phyloP scores from a whole-genome alignment of 2,797 vertebrate genomes.

The Acrocephalus scirpaceus region DNA sequence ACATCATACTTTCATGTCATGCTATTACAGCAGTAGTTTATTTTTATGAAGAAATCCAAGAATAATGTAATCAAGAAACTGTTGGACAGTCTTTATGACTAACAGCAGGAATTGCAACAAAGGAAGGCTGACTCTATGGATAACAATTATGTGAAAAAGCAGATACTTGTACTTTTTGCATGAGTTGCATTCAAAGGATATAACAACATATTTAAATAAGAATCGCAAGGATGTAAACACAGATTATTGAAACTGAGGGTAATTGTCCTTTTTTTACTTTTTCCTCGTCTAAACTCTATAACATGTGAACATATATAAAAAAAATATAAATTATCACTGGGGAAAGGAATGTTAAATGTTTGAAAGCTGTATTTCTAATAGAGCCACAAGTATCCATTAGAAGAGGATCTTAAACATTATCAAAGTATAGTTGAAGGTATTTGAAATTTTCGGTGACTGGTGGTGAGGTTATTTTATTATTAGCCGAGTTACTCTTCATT shows the following conservation, averaged over 20 bases:
- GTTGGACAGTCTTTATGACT: not conserved
- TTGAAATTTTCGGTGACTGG: not conserved
- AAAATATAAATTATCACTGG: no score
- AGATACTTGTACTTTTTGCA: not conserved
- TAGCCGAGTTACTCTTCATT: not conserved
- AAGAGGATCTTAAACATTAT: not conserved
- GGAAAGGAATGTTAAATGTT: not conserved
- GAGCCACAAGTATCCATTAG: not conserved
- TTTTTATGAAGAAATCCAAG: not conserved
- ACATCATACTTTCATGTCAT: not conserved
- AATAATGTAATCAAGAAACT: not conserved
- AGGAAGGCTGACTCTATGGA: not conserved
- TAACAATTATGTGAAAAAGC: not conserved
- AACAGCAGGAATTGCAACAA: not conserved
- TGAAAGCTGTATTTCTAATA: not conserved
- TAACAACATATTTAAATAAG: not conserved
- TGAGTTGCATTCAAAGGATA: not conserved
- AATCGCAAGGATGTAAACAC: not conserved
- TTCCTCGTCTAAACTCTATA: not conserved
- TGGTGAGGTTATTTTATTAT: not conserved
- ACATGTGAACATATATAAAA: not conserved
- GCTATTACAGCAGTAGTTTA: not conserved
- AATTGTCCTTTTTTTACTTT: not conserved
- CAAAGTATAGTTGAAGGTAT: not conserved
- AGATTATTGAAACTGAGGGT: not conserved